Evolutionary conservation across 2,888 invertebrate species (phyloP), one percentile per base, ranked within the genome.

Genomic region (Actias luna): DNA sequence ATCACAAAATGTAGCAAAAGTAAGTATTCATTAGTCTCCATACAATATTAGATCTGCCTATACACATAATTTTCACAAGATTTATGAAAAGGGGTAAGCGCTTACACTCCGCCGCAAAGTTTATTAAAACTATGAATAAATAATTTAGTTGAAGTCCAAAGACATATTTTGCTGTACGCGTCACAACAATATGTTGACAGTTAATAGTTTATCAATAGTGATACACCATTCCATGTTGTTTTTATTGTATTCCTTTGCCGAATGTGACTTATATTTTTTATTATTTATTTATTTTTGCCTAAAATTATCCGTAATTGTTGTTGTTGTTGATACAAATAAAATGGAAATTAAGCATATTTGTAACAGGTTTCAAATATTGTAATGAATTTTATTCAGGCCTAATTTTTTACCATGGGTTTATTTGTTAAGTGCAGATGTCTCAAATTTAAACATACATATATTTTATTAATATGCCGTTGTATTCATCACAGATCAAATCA

Each of bases 191-290:
- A 12, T 46, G 46, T 33, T 33, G 36, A 42, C 7, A 42, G 42
- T 42, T 42, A 42, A 84, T 83, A 83, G 78, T 84, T 83, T 81
- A 73, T 78, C 73, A 73, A 82, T 78, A 78, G 73, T 71, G 64
- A 64, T 67, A 70, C 70, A 72, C 64, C 65, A 67, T 65, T 67
- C 66, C 67, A 64, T 65, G 69, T 42, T 65, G 68, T 72, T 67
- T 72, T 72, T 63, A 55, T 68, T 67, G 58, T 69, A 39, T 66
- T 65, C 63, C 58, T 27, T 62, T 63, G 25, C 14, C 42, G 55
- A 63, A 65, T 25, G 46, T 46, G 46, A 46, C 22, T 46, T 46
- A 22, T 46, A 8, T 46, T 46, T 22, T 22, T 18, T 42, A 36
- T 61, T 35, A 61, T 52, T 25, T 52, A n/a, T 33, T 22, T 27